These are phyloP conservation scores for Cataglyphis albicans DNA, from an alignment of 2,888 invertebrate species.

Conservation along the genomic window DNA sequence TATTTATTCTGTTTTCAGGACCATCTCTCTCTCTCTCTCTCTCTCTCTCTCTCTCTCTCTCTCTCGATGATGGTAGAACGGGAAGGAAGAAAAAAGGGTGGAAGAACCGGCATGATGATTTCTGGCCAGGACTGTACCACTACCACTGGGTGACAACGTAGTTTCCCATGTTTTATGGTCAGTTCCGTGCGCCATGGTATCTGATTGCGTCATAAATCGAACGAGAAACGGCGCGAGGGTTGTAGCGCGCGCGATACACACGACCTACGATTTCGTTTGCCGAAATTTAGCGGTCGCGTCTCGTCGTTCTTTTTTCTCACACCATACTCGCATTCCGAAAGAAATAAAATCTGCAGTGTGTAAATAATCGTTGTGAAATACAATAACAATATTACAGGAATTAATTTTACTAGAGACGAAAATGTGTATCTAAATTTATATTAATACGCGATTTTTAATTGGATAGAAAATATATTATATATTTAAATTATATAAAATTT, in stretches of 20 bases:
- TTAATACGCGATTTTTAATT: background rate
- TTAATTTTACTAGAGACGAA: conserved; percentile 7
- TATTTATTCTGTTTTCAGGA: conserved; percentile 48
- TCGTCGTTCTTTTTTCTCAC: conserved; percentile 44
- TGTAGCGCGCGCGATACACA: conserved; percentile 72
- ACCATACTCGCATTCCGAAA: conserved; percentile 32
- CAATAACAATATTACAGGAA: background rate
- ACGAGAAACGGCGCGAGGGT: conserved; percentile 75
- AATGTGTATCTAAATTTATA: background rate
- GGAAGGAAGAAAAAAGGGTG: conserved; percentile 54
- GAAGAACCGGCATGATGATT: conserved; percentile 59
- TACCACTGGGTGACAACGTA: conserved; percentile 80
- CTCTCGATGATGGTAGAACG: background rate
- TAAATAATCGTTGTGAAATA: conserved; percentile 22
- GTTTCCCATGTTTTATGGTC: conserved; percentile 84
- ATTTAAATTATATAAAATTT: background rate
- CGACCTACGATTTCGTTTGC: conserved; percentile 77
- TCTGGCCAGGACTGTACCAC: conserved; percentile 74
- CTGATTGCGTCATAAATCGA: conserved; percentile 84
- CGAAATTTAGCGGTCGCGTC: conserved; percentile 76
- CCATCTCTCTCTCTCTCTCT: background rate
- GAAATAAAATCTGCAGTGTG: conserved; percentile 46
- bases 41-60: background rate
- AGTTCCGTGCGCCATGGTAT: conserved; percentile 82
- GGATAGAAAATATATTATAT: background rate